phyloP scores from a whole-genome alignment of 2,113 vertebrate genomes.

The Ammodytes marinus region DNA sequence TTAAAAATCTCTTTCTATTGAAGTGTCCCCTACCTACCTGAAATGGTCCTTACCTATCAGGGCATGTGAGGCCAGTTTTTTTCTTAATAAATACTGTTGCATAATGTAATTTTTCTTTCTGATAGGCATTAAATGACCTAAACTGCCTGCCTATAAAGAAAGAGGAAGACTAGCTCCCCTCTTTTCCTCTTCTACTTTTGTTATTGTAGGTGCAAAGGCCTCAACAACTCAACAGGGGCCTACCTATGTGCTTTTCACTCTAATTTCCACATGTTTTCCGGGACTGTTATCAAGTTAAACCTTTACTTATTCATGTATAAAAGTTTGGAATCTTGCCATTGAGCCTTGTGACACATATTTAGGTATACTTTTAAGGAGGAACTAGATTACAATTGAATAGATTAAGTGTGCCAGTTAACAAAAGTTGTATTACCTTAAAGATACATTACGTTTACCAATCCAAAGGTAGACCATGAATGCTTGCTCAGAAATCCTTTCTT shows the following conservation, averaged over 20 bases:
- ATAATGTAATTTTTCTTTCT: slow-evolving; percentile 18
- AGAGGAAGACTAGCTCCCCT: slow-evolving; percentile 12
- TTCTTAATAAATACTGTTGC: slow-evolving; percentile 19
- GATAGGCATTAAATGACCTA: neutral
- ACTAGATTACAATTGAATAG: neutral
- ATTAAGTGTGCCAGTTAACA: neutral
- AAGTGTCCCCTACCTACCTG: neutral
- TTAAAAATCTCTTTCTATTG: neutral
- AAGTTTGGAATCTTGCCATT: neutral
- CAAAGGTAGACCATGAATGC: neutral
- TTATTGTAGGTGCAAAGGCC: slow-evolving; percentile 37
- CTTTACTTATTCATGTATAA: neutral
- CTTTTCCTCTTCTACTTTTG: slow-evolving; percentile 20
- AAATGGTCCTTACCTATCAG: neutral
- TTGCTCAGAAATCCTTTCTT: neutral
- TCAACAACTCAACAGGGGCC: slow-evolving; percentile 12
- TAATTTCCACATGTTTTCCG: slow-evolving; percentile 19
- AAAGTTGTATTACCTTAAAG: neutral
- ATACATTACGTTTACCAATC: neutral
- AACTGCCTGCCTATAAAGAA: slow-evolving; percentile 13
- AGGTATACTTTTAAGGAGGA: neutral
- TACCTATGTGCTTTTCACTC: neutral
- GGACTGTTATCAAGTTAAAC: neutral
- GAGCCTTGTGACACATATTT: neutral
- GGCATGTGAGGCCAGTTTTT: neutral